Evolutionary conservation across 2,113 vertebrate genomes (phyloP).

Genomic region (Cottus gobio): DNA sequence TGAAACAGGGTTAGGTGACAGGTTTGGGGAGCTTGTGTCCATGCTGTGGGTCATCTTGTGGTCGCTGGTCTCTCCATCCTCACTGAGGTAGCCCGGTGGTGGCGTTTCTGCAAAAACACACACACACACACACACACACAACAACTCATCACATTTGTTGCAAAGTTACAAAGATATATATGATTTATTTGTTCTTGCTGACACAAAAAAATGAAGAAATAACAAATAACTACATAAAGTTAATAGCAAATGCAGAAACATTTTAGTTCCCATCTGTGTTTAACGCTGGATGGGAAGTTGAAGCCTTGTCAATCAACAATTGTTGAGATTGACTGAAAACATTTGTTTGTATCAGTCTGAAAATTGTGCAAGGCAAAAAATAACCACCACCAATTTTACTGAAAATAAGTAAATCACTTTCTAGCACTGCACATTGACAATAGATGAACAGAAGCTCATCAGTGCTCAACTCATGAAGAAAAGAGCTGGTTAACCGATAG

Average conservation of each 20-base stretch:
- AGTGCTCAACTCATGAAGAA: no score
- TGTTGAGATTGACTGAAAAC: not conserved
- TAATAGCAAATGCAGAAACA: not conserved
- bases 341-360: not conserved
- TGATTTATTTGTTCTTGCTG: not conserved
- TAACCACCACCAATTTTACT: not conserved
- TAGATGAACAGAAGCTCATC: no score
- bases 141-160: not conserved
- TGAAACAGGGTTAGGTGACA: conserved; percentile 97
- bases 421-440: not conserved
- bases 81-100: conserved; percentile 97
- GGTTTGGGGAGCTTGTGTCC: conserved; percentile 97
- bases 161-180: not conserved
- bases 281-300: no score
- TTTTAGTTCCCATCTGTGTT: not conserved
- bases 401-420: not conserved
- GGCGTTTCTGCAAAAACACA: conserved; percentile 89
- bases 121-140: not conserved
- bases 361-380: not conserved
- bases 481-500: not conserved
- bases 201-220: not conserved
- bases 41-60: conserved; percentile 99
- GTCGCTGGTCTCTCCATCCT: conserved; percentile 99
- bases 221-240: not conserved
- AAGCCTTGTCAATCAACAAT: no score